Percentiles rank a stretch among this genome's conserved stretches.
These are phyloP conservation scores for Gobiocypris rarus DNA, from an alignment of 2,113 vertebrate species.

Conservation along the genomic window DNA sequence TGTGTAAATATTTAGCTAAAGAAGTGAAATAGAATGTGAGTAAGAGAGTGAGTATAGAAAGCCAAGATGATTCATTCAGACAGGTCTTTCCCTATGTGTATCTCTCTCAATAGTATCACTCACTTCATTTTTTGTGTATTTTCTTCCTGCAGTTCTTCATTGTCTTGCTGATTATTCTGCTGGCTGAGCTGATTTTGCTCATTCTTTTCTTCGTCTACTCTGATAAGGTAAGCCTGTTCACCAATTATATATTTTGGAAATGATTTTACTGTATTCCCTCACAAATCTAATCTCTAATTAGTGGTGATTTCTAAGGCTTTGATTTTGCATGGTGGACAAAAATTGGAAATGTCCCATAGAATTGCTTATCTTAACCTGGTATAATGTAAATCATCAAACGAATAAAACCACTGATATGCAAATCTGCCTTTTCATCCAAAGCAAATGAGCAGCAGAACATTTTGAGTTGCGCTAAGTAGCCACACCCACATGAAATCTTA, in stretches of 20 bases:
- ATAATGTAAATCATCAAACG: background rate
- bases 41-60: slow-evolving; percentile 55
- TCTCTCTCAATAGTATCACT: slow-evolving; percentile 16
- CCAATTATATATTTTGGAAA: background rate
- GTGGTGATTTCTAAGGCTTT: background rate
- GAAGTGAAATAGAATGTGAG: slow-evolving; percentile 49
- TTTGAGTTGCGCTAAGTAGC: background rate
- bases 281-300: slow-evolving; percentile 6
- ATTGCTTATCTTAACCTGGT: background rate
- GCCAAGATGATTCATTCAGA: slow-evolving; percentile 61
- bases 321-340: background rate
- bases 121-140: slow-evolving; percentile 27
- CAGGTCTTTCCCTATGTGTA: slow-evolving; percentile 21
- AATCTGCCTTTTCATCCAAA: background rate
- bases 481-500: background rate
- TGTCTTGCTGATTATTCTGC: slow-evolving; percentile 92
- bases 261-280: slow-evolving; percentile 2
- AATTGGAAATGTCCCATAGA: background rate
- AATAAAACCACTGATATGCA: background rate
- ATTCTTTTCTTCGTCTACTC: slow-evolving; percentile 98
- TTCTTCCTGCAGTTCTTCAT: slow-evolving; percentile 90
- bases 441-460: background rate
- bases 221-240: slow-evolving; percentile 85
- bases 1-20: slow-evolving; percentile 66
- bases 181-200: slow-evolving; percentile 92